These are phyloP conservation scores for Sebastes paucispinis DNA, from an alignment of 2,797 vertebrate species.

Conservation along the genomic window DNA sequence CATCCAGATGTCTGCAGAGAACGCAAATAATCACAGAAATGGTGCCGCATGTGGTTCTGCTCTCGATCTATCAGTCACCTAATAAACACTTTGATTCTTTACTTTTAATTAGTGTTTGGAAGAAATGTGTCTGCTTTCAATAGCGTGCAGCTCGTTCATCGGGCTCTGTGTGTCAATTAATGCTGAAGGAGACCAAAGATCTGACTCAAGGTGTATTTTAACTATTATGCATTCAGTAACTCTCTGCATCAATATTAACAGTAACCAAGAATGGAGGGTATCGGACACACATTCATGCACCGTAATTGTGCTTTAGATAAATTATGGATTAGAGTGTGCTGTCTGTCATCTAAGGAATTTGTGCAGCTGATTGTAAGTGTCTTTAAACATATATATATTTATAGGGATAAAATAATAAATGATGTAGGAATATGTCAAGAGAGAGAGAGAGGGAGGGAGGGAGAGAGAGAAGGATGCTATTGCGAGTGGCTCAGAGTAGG, in stretches of 20 bases:
- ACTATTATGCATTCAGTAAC: conserved; percentile 13
- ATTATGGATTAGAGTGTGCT: conserved; percentile 47
- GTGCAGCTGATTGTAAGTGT: conserved; percentile 48
- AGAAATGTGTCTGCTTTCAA: not conserved
- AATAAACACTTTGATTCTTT: conserved; percentile 4
- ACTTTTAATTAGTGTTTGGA: conserved; percentile 3
- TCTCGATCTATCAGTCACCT: not conserved
- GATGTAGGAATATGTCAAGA: conserved; percentile 51
- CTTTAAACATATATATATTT: conserved; percentile 52
- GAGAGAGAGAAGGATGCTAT: conserved; percentile 75
- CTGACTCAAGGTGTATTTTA: conserved; percentile 6
- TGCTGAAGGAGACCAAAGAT: not conserved
- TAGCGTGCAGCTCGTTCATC: not conserved
- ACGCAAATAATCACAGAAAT: conserved; percentile 42
- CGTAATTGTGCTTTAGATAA: conserved; percentile 42
- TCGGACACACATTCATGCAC: conserved; percentile 16
- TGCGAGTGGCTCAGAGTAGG: conserved; percentile 84
- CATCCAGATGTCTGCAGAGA: conserved; percentile 33
- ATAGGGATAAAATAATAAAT: conserved; percentile 56
- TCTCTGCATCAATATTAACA: conserved; percentile 37
- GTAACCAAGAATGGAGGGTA: conserved; percentile 18
- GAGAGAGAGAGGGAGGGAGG: not conserved
- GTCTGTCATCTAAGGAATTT: conserved; percentile 51
- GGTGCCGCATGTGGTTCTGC: not conserved
- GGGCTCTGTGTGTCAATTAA: not conserved